Evolutionary conservation across 2,797 vertebrate genomes (phyloP).

Genomic region (Gadopsis bispinosus): DNA sequence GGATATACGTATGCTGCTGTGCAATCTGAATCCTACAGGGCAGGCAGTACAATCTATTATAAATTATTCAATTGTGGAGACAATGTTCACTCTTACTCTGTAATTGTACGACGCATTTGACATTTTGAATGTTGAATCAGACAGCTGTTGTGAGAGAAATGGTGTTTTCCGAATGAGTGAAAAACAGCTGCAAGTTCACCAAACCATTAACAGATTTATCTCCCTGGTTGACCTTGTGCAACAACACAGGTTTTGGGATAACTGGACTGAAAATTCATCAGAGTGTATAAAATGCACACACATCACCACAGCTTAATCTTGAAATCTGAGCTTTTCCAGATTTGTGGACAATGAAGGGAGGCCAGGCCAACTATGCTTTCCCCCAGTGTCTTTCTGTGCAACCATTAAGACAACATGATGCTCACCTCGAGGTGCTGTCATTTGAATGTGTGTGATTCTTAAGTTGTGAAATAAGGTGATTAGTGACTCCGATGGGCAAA

Average conservation of each 20-base stretch:
- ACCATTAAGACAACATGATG: constrained; percentile 42
- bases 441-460: constrained; percentile 12
- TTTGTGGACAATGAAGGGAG: constrained; percentile 36
- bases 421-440: not conserved
- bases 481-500: constrained; percentile 29
- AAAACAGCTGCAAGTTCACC: constrained; percentile 59
- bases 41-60: constrained; percentile 16
- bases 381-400: constrained; percentile 11
- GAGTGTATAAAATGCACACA: constrained; percentile 51
- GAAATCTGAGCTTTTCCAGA: constrained; percentile 37
- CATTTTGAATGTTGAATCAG: constrained; percentile 43
- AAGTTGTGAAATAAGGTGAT: not conserved
- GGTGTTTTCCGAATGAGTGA: constrained; percentile 40
- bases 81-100: constrained; percentile 10
- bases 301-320: constrained; percentile 39
- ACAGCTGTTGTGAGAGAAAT: constrained; percentile 40
- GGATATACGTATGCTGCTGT: not conserved
- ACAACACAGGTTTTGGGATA: constrained; percentile 55
- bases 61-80: constrained; percentile 10
- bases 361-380: constrained; percentile 7
- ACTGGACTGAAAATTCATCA: constrained; percentile 57
- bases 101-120: constrained; percentile 14
- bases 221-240: constrained; percentile 51
- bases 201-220: constrained; percentile 59
- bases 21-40: constrained; percentile 1